These are phyloP conservation scores for Vultur gryphus DNA, from an alignment of 2,797 vertebrate species.

Conservation along the genomic window DNA sequence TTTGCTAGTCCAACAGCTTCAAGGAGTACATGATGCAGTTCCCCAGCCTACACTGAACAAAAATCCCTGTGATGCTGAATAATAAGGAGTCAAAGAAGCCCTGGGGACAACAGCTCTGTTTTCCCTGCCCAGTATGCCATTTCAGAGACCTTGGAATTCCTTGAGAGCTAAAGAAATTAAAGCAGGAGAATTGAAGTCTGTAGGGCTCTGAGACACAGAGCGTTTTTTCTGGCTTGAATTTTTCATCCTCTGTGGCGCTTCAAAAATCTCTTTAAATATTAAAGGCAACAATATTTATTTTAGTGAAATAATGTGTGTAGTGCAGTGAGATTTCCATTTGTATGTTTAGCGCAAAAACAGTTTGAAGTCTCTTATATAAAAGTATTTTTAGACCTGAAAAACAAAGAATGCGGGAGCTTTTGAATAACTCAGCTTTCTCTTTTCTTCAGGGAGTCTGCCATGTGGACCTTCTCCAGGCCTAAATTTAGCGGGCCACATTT, in stretches of 20 bases:
- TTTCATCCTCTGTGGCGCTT: slow-evolving; percentile 26
- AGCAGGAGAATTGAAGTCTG: slow-evolving; percentile 23
- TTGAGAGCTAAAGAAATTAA: slow-evolving; percentile 31
- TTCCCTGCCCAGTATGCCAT: background rate
- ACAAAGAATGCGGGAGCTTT: background rate
- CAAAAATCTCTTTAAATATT: slow-evolving; percentile 61
- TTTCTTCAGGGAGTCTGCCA: background rate
- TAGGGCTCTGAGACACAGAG: background rate
- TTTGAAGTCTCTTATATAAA: slow-evolving; percentile 1
- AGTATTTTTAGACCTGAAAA: slow-evolving; percentile 9
- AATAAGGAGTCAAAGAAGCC: background rate
- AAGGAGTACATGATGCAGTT: background rate
- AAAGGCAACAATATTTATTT: slow-evolving; percentile 59
- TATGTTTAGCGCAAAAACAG: slow-evolving; percentile 3
- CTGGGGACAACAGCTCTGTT: background rate
- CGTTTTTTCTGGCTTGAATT: background rate
- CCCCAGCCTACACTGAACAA: background rate
- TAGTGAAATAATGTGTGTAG: slow-evolving; percentile 24
- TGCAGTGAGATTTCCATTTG: slow-evolving; percentile 26
- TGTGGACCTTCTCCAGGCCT: background rate
- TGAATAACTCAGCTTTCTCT: background rate
- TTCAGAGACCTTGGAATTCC: slow-evolving; percentile 30
- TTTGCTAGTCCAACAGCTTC: background rate
- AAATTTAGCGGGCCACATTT: background rate
- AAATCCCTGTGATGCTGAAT: background rate